Evolutionary conservation across 2,797 vertebrate species (phyloP), one percentile per base, ranked within the genome.

Genomic region (Linurgus olivaceus): DNA sequence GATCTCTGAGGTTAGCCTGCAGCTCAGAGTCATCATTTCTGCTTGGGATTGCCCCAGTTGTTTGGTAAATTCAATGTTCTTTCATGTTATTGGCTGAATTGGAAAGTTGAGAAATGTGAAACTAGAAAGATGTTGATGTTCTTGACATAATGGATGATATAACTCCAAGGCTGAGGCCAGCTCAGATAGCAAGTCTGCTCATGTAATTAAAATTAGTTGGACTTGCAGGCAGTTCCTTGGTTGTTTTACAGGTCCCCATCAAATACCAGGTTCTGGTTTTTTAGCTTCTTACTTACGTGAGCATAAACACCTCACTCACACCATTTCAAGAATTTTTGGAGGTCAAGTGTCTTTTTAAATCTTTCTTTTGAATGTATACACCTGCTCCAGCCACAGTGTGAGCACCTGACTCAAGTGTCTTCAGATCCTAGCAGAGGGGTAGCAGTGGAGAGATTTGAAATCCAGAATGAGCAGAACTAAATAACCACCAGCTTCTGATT

Each of bases 41-140:
- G 62, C 23, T 59, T 59, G 70, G 66, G 55, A 76, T 76, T 88
- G 82, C 73, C 73, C 37, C 42, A 47, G 26, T 40, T 96, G 94
- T 96, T 96, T 95, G 85, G 94, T 94, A 96, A 93, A 95, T 88
- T 63, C 68, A 84, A 59, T 91, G 76, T 93, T 91, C 87, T 95
- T 94, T 94, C 85, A 91, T 93, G 62, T 93, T 93, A 91, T 31
- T 90, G 82, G 73, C 73, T 93, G 73, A 76, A 52, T 35, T 94
- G 79, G 81, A 55, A 86, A 75, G 73, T 31, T 91, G 80, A 94
- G 94, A 93, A 96, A 93, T 86, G 82, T 26, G 85, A 95, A 96
- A 90, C 93, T 90, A 20, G 73, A 40, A 72, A 73, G 62, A 86
- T 86, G 76, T 81, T 94, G 79, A 78, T 75, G 48, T 75, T 90